phyloP scores from a whole-genome alignment of 2,113 vertebrate genomes.

The Chloroceryle aenea region DNA sequence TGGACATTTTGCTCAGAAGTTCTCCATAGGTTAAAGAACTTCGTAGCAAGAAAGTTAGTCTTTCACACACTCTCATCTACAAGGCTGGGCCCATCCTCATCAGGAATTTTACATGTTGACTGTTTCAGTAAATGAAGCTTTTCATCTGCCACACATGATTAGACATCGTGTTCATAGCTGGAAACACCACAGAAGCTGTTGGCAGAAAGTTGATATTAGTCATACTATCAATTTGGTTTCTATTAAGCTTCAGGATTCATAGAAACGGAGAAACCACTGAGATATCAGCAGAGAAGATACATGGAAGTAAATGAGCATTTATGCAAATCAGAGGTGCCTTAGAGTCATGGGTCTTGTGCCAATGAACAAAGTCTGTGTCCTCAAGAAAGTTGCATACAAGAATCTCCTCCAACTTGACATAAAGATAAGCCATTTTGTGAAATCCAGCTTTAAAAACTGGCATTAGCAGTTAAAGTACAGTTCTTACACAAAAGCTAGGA shows the following conservation, averaged over 20 bases:
- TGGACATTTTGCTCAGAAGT: background rate
- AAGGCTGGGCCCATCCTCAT: background rate
- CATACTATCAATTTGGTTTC: constrained; percentile 26
- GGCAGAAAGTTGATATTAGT: background rate
- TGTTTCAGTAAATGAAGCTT: background rate
- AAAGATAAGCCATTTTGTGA: background rate
- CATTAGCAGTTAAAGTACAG: background rate
- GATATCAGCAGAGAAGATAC: background rate
- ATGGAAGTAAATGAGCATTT: background rate
- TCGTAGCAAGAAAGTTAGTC: background rate
- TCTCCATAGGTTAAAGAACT: background rate
- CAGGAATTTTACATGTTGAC: background rate
- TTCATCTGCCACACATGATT: background rate
- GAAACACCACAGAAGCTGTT: constrained; percentile 4
- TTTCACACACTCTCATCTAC: background rate
- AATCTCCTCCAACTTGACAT: background rate
- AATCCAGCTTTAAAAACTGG: background rate
- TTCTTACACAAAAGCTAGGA: background rate
- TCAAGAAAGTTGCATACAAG: background rate
- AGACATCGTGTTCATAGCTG: background rate
- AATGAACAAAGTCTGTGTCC: background rate
- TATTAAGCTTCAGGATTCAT: constrained; percentile 10
- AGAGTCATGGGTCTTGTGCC: background rate
- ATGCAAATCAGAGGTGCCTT: background rate
- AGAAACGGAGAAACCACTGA: background rate